A percentile compares a stretch with the other conserved stretches of the same genome.
Conservation (phyloP, 2,888 invertebrate species). For the Hymenopus coronatus region DNA sequence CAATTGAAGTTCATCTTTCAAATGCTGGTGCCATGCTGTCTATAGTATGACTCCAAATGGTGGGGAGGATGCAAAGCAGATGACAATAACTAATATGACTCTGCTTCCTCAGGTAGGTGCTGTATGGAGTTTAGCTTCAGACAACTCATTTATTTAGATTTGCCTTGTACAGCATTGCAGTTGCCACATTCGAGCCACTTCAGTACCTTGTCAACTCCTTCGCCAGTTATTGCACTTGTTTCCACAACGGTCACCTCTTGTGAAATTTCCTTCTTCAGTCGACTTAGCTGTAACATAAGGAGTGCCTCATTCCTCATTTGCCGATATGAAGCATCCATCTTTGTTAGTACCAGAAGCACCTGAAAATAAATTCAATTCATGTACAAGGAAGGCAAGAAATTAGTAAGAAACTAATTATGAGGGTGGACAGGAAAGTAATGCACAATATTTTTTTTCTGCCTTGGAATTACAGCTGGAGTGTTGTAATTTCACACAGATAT, state of each 20-base stretch:
- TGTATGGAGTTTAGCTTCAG: too few species aligned
- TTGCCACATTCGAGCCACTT: slow-evolving; percentile 52
- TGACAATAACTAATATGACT: too few species aligned
- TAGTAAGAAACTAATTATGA: neutral
- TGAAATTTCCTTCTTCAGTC: slow-evolving; percentile 65
- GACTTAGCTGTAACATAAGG: slow-evolving; percentile 73
- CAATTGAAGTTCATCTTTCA: too few species aligned
- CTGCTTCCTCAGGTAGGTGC: too few species aligned
- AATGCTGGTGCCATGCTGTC: too few species aligned
- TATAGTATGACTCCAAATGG: too few species aligned
- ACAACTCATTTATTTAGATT: neutral
- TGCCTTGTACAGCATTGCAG: neutral
- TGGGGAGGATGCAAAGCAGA: too few species aligned
- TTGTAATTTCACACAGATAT: too few species aligned
- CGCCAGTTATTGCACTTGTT: slow-evolving; percentile 69
- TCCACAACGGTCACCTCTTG: slow-evolving; percentile 69
- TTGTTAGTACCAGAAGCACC: slow-evolving; percentile 70
- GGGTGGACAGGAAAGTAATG: too few species aligned
- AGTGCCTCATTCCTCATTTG: slow-evolving; percentile 85
- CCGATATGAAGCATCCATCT: slow-evolving; percentile 82
- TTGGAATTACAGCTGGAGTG: too few species aligned
- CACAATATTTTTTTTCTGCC: too few species aligned
- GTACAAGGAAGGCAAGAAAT: neutral
- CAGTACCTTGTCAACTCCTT: slow-evolving; percentile 65
- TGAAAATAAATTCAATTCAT: slow-evolving; percentile 42